Evolutionary conservation across 2,797 vertebrate species (phyloP).

Genomic region (Malurus splendens): DNA sequence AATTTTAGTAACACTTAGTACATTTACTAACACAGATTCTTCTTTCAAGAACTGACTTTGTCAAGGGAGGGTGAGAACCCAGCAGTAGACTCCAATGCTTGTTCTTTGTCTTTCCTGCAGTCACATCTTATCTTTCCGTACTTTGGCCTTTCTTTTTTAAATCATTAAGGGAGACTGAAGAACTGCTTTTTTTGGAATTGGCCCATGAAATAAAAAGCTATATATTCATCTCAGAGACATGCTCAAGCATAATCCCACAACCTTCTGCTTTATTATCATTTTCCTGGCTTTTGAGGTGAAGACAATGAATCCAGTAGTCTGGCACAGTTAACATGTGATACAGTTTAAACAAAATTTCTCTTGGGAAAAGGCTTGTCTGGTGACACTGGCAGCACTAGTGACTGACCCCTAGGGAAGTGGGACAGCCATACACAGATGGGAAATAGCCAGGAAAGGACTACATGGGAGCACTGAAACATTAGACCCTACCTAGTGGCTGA

Average conservation of each 20-base stretch:
- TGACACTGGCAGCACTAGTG: slow-evolving; percentile 33
- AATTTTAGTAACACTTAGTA: not conserved
- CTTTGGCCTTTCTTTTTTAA: not conserved
- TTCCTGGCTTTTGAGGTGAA: not conserved
- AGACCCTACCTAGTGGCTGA: slow-evolving; percentile 17
- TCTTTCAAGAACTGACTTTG: not conserved
- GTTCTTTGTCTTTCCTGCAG: not conserved
- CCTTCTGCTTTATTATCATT: not conserved
- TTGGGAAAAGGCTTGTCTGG: slow-evolving; percentile 34
- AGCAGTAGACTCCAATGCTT: not conserved
- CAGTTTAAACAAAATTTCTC: slow-evolving; percentile 18
- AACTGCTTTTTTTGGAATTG: not conserved
- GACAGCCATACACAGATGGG: slow-evolving; percentile 74
- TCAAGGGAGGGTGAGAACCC: not conserved
- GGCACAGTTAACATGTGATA: not conserved
- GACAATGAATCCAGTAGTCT: not conserved
- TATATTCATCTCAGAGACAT: not conserved
- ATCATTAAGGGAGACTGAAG: not conserved
- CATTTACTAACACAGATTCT: not conserved
- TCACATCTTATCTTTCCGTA: not conserved
- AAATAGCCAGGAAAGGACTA: slow-evolving; percentile 72
- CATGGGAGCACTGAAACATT: slow-evolving; percentile 40
- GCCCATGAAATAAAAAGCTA: not conserved
- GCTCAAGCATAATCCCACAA: not conserved
- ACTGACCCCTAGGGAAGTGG: slow-evolving; percentile 48